Evolutionary conservation across 2,888 invertebrate species (phyloP).

Genomic region (Ophion obscuratus): DNA sequence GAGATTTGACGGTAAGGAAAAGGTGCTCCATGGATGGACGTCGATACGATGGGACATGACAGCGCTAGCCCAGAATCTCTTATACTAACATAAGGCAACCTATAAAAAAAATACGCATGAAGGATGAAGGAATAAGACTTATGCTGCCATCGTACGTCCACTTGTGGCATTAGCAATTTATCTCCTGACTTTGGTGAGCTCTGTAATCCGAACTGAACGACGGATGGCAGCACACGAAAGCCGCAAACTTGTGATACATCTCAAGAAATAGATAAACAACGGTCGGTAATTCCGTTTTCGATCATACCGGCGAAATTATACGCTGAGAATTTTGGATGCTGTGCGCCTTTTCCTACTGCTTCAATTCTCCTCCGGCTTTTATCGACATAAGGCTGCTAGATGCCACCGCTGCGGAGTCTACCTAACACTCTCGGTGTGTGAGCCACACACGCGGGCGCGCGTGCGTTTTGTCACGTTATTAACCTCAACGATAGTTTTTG

Average conservation of each 20-base stretch:
- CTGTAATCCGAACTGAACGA: not conserved
- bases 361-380: not conserved
- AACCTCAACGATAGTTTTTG: too few relatives aligned
- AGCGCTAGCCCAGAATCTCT: not conserved
- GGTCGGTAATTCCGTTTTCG: not conserved
- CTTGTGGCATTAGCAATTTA: not conserved
- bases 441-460: too few relatives aligned
- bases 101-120: not conserved
- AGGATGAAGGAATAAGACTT: not conserved
- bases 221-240: not conserved
- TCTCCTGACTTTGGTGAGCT: not conserved
- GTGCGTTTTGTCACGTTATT: too few relatives aligned
- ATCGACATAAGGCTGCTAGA: not conserved
- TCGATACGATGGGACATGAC: not conserved
- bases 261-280: not conserved
- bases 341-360: too few relatives aligned
- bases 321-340: not conserved
- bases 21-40: too few relatives aligned
- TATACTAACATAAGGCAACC: not conserved
- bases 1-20: too few relatives aligned
- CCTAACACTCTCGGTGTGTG: not conserved
- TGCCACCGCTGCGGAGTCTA: not conserved
- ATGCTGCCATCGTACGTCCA: constrained; percentile 5
- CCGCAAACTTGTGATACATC: not conserved
- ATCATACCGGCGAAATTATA: not conserved